A percentile compares a stretch with the other conserved stretches of the same genome.
Evolutionary conservation across 2,113 vertebrate genomes (phyloP).

Genomic region (Oncorhynchus masou): DNA sequence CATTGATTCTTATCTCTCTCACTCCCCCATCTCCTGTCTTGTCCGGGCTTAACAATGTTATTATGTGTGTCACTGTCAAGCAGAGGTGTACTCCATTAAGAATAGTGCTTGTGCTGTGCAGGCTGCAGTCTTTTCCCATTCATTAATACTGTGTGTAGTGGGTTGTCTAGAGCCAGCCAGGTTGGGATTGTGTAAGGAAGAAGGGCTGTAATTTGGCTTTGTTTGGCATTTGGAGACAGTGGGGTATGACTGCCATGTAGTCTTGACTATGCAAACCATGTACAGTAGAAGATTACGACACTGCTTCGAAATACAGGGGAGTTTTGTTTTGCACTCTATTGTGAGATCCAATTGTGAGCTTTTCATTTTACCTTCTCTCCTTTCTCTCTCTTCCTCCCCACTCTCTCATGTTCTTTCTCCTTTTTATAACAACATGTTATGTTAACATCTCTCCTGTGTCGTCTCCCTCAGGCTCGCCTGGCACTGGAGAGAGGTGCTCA

Average conservation of each 20-base stretch:
- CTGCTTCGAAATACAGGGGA: neutral
- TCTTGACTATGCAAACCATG: conserved; percentile 20
- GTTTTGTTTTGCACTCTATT: too few relatives aligned
- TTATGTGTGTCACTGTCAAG: neutral
- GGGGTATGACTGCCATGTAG: conserved; percentile 58
- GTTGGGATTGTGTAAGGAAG: conserved; percentile 18
- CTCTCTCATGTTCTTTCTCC: too few relatives aligned
- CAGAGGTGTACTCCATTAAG: neutral
- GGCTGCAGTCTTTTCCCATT: neutral
- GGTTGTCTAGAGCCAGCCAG: conserved; percentile 9
- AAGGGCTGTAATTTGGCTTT: conserved; percentile 10
- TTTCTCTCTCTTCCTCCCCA: too few relatives aligned
- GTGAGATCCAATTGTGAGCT: too few relatives aligned
- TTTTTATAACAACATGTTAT: neutral
- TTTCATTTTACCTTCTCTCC: too few relatives aligned
- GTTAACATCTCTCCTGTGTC: conserved; percentile 2
- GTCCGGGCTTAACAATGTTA: neutral
- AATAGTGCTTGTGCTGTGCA: neutral
- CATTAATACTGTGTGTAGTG: neutral
- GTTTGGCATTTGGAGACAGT: neutral
- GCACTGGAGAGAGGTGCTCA: conserved; percentile 90
- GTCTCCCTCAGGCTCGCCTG: conserved; percentile 83
- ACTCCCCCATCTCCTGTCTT: neutral
- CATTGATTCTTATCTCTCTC: neutral
- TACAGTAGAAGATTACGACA: neutral